These are phyloP conservation scores for Agrochola macilenta DNA, from an alignment of 2,888 invertebrate species.

Conservation along the genomic window DNA sequence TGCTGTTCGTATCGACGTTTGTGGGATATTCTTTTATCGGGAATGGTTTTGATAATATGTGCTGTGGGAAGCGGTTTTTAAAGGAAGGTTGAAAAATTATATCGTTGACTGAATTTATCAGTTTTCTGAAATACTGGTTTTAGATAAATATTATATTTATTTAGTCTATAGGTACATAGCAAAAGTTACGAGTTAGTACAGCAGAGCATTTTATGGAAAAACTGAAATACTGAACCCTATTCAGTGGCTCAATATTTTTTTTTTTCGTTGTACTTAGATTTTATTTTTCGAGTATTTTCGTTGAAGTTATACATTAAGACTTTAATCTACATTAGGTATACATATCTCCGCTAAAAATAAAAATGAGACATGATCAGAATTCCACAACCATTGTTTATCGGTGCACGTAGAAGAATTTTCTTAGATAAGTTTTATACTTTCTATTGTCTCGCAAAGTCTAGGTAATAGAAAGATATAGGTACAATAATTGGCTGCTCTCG, in stretches of 20 bases:
- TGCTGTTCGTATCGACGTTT: conserved; percentile 58
- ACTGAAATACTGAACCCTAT: background rate
- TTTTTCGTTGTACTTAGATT: background rate
- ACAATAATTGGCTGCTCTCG: conserved; percentile 1
- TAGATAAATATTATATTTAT: background rate
- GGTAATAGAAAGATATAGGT: background rate
- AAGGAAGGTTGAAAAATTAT: background rate
- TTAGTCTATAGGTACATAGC: background rate
- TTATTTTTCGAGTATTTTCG: background rate
- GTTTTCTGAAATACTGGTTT: background rate
- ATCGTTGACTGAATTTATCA: background rate
- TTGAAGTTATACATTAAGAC: background rate
- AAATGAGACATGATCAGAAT: conserved; percentile 1
- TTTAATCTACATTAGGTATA: background rate
- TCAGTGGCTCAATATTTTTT: background rate
- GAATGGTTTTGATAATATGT: conserved; percentile 50
- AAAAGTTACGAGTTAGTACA: background rate
- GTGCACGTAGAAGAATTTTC: conserved; percentile 1
- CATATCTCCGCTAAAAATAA: background rate
- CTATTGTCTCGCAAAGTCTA: background rate
- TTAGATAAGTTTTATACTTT: conserved; percentile 8
- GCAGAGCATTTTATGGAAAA: background rate
- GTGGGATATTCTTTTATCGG: conserved; percentile 58
- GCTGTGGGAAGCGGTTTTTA: conserved; percentile 6
- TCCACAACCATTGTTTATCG: conserved; percentile 6